Evolutionary conservation across 2,113 vertebrate species (phyloP).

Genomic region (Cygnus atratus): DNA sequence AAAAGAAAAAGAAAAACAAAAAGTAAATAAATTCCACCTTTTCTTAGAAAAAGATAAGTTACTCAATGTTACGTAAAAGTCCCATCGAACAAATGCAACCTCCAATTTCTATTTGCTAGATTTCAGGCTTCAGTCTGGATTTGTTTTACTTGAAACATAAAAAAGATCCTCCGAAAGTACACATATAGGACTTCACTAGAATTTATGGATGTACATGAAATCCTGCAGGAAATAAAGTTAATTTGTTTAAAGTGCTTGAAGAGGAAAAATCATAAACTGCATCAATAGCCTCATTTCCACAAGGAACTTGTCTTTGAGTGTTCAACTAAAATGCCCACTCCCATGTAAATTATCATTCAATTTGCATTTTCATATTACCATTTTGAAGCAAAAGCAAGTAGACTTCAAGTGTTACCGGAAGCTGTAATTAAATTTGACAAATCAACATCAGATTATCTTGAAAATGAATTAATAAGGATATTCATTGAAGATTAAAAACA

Average conservation of each 20-base stretch:
- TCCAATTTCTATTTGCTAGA: slow-evolving; percentile 26
- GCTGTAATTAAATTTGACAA: slow-evolving; percentile 99
- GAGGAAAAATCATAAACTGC: slow-evolving; percentile 81
- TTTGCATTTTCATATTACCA: slow-evolving; percentile 99
- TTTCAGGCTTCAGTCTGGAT: slow-evolving; percentile 5
- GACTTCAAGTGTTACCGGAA: slow-evolving; percentile 97
- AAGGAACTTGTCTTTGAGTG: slow-evolving; percentile 91
- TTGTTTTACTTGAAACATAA: slow-evolving; percentile 36
- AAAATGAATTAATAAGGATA: slow-evolving; percentile 95
- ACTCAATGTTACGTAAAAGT: slow-evolving; percentile 28
- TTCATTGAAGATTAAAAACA: slow-evolving; percentile 87
- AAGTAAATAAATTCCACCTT: slow-evolving; percentile 18
- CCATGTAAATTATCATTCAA: slow-evolving; percentile 92
- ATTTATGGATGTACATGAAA: slow-evolving; percentile 78
- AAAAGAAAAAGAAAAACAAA: slow-evolving; percentile 4
- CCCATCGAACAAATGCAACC: slow-evolving; percentile 43
- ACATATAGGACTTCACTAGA: slow-evolving; percentile 73
- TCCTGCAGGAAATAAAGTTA: slow-evolving; percentile 86
- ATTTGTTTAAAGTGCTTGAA: slow-evolving; percentile 87
- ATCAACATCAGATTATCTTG: slow-evolving; percentile 99
- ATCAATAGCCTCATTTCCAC: slow-evolving; percentile 88
- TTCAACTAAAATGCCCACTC: slow-evolving; percentile 96
- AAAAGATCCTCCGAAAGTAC: slow-evolving; percentile 39
- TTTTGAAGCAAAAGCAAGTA: slow-evolving; percentile 94
- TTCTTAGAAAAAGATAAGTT: slow-evolving; percentile 58